These are phyloP conservation scores for Luidia sarsii DNA, from an alignment of 53 echinoderm and acorn worm species.

Conservation along the genomic window DNA sequence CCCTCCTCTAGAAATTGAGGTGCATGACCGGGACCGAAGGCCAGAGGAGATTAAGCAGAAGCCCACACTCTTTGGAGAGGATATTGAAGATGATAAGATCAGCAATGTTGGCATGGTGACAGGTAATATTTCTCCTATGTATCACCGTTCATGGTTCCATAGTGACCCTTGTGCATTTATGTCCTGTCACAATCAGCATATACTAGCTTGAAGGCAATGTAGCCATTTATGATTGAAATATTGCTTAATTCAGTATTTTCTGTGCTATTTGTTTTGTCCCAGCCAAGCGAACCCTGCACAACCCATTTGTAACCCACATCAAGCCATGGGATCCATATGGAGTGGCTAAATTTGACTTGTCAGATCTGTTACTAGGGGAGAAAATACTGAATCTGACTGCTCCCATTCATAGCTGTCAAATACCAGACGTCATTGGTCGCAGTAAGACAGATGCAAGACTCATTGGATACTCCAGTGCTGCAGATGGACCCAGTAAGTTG, in stretches of 20 bases:
- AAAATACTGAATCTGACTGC: constrained; percentile 78
- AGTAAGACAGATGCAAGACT: constrained; percentile 54
- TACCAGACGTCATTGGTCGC: constrained; percentile 88
- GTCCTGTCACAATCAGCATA: too few species aligned
- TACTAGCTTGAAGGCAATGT: too few species aligned
- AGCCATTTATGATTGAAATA: too few species aligned
- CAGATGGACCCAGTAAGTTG: constrained; percentile 97
- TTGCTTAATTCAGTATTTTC: too few species aligned
- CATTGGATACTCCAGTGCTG: constrained; percentile 85
- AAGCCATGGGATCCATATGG: constrained; percentile 98
- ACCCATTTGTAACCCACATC: constrained; percentile 78
- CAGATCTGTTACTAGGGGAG: constrained; percentile 88
- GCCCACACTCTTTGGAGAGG: constrained; percentile 94
- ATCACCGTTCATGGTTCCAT: too few species aligned
- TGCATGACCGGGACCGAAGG: constrained; percentile 91
- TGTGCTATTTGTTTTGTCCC: background rate
- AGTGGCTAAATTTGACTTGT: constrained; percentile 89
- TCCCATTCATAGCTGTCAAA: constrained; percentile 95
- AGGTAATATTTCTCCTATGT: constrained; percentile 41
- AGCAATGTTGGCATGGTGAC: constrained; percentile 98
- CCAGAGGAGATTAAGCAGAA: constrained; percentile 93
- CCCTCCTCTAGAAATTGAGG: constrained; percentile 82
- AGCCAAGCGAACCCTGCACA: constrained; percentile 97
- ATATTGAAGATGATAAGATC: constrained; percentile 96
- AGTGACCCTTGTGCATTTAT: too few species aligned